Conservation (phyloP, 2,113 vertebrate species). For the Myiopsitta monachus region DNA sequence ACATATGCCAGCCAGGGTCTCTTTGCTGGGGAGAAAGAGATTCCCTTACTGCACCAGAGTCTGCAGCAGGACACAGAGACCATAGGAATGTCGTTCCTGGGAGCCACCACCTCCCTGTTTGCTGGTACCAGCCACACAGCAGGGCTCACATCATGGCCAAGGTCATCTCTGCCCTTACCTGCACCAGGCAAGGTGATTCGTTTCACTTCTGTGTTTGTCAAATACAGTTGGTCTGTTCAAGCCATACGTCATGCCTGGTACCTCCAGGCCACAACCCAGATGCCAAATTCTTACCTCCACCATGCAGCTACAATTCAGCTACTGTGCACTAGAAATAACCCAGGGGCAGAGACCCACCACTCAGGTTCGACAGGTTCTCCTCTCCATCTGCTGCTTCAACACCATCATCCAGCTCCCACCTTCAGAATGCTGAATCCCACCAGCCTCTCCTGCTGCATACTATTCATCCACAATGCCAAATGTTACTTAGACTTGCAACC, state of each 20-base stretch:
- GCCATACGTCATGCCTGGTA: neutral
- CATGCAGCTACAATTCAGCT: neutral
- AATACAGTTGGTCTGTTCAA: neutral
- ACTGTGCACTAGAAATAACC: neutral
- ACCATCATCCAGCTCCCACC: neutral
- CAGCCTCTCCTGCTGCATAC: neutral
- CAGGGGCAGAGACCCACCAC: neutral
- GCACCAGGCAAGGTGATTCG: neutral
- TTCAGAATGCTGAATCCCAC: neutral
- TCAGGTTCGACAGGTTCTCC: neutral
- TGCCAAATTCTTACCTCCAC: neutral
- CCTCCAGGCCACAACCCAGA: neutral
- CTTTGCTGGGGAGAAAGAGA: neutral
- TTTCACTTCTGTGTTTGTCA: neutral
- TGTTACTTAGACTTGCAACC: neutral
- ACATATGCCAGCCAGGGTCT: accelerated
- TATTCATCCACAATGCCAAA: neutral
- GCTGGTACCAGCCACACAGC: neutral
- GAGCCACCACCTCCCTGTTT: neutral
- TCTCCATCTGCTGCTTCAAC: neutral
- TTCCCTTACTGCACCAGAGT: neutral
- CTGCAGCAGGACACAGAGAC: neutral
- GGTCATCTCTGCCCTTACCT: neutral
- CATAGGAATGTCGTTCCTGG: neutral
- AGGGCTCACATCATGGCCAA: neutral